Evolutionary conservation across 2,113 vertebrate genomes (phyloP), one percentile per base, ranked within the genome.

Genomic region (Monarcha castaneiventris): DNA sequence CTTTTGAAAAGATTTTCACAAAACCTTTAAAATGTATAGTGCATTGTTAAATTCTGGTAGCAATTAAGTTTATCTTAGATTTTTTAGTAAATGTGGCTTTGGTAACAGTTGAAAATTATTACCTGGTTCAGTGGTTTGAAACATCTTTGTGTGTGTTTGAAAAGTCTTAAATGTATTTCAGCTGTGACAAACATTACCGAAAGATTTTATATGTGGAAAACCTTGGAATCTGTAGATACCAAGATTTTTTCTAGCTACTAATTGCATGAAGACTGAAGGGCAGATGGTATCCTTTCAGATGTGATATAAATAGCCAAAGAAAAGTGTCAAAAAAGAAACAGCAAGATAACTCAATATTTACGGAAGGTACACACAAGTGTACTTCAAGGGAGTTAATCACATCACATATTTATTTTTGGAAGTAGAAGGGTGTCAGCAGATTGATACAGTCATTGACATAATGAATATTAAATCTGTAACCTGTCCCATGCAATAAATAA

Each of bases 101-200:
- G 55, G 63, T 97, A 96, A 95, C 20, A 0, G 43, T 91, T 96
- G 49, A 95, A 97, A 94, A 95, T 96, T 80, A 98, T 97, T 97
- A 94, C 90, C 68, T 97, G 91, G 94, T 97, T 98, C 97, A 64
- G 81, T 97, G 95, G 79, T 95, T 97, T 95, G 95, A 97, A 98
- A 96, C 75, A 84, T 77, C 84, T 97, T 92, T 89, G 82, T 82
- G 79, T 43, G 30, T 82, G 35, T 96, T 91, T 92, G 85, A 69
- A 96, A 95, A 97, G 78, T 94, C 87, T 97, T 83, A 89, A 79
- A 13, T 84, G 75, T 93, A 89, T 95, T 94, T 95, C 56, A 95
- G 69, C 91, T 96, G 87, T 14, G 5, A 64, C 72, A 79, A 88
- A 74, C 20, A 51, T 48, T 80, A 87, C 79, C 32, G 89, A 35